Evolutionary conservation across 2,888 invertebrate species (phyloP).

Genomic region (Epirrita christyi): DNA sequence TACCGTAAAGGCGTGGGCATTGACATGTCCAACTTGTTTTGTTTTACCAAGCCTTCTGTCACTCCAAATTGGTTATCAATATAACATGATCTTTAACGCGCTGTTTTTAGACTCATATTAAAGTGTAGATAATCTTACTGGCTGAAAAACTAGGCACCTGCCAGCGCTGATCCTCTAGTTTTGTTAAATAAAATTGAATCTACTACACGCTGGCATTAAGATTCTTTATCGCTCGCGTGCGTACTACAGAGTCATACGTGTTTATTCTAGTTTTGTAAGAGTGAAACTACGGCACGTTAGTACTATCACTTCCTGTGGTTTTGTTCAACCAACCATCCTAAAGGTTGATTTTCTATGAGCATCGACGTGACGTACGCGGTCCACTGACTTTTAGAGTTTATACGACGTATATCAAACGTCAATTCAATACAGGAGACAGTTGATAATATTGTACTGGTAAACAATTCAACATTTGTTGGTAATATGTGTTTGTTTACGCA

Average conservation of each 20-base stretch:
- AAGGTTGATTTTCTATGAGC: slow-evolving; percentile 80
- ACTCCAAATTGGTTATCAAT: neutral
- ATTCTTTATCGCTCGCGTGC: neutral
- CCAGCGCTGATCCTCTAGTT: neutral
- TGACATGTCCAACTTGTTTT: slow-evolving; percentile 82
- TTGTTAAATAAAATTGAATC: neutral
- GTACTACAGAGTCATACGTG: neutral
- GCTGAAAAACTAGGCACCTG: neutral
- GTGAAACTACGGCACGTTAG: slow-evolving; percentile 2
- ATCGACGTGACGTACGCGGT: slow-evolving; percentile 74
- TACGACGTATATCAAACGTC: slow-evolving; percentile 70
- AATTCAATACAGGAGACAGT: slow-evolving; percentile 42
- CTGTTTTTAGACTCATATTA: neutral
- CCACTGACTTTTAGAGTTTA: slow-evolving; percentile 71
- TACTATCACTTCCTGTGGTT: slow-evolving; percentile 19
- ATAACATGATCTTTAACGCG: slow-evolving; percentile 9
- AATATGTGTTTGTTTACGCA: too few species aligned
- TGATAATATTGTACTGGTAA: too few species aligned
- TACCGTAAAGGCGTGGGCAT: slow-evolving; percentile 84
- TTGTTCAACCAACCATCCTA: slow-evolving; percentile 74
- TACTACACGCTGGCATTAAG: neutral
- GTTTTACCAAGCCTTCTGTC: slow-evolving; percentile 59
- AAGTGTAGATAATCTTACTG: neutral
- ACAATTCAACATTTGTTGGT: too few species aligned
- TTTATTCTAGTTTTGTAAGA: neutral